A percentile compares a stretch with the other conserved stretches of the same genome.
These are phyloP conservation scores for Scaeva pyrastri DNA, from an alignment of 2,888 invertebrate genomes.

Conservation along the genomic window DNA sequence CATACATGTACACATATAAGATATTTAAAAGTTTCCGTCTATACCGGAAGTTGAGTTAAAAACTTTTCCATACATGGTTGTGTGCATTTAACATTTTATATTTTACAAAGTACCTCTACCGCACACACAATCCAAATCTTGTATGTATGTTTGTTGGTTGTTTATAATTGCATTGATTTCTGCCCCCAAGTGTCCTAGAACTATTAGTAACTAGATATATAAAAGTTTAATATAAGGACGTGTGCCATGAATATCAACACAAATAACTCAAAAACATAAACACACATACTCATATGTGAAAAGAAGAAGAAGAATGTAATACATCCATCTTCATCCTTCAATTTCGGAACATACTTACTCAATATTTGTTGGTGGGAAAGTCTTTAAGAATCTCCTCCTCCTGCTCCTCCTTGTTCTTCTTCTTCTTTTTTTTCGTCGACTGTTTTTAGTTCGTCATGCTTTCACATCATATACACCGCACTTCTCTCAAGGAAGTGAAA, in stretches of 20 bases:
- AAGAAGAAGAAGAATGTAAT: conserved; percentile 32
- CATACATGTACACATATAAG: too few species aligned
- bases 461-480: conserved; percentile 6
- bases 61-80: background rate
- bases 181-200: conserved; percentile 13
- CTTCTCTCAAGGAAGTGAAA: conserved; percentile 35
- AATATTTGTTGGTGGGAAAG: conserved; percentile 48
- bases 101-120: background rate
- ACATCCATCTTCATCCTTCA: conserved; percentile 68
- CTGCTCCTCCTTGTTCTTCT: background rate
- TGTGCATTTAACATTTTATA: background rate
- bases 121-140: too few species aligned
- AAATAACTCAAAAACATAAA: background rate
- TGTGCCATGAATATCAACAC: background rate
- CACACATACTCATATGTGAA: background rate
- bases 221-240: background rate
- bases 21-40: conserved; percentile 23
- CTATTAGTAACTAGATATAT: conserved; percentile 59
- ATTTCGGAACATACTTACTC: conserved; percentile 26
- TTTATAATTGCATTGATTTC: conserved; percentile 36
- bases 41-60: conserved; percentile 3
- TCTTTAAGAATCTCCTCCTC: conserved; percentile 60
- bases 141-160: background rate
- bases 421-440: background rate
- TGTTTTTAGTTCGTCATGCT: conserved; percentile 31